phyloP scores from a whole-genome alignment of 2,113 vertebrate genomes.

The Mystacornis crossleyi region DNA sequence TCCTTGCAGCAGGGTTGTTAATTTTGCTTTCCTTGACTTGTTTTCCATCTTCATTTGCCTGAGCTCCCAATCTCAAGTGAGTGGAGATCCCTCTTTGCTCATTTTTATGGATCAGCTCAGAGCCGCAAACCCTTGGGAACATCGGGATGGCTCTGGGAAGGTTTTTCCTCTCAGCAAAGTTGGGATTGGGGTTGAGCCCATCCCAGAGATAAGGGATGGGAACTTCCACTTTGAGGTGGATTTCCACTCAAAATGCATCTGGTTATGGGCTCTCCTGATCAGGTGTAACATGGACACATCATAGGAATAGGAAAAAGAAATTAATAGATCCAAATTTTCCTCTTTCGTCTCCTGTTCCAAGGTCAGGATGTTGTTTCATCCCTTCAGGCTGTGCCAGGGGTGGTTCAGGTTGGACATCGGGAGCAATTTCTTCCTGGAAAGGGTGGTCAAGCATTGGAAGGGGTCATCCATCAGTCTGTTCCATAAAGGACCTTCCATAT shows the following conservation, averaged over 20 bases:
- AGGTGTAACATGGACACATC: accelerated
- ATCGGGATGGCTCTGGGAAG: not conserved
- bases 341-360: not conserved
- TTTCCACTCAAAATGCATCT: not conserved
- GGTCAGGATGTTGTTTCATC: not conserved
- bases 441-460: not conserved
- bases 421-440: not conserved
- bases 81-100: not conserved
- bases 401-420: not conserved
- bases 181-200: not conserved
- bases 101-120: not conserved
- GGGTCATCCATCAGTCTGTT: not conserved
- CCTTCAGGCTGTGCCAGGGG: not conserved
- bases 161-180: accelerated
- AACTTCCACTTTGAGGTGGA: not conserved
- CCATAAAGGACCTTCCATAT: not conserved
- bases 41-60: slow-evolving; percentile 27
- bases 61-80: not conserved
- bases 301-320: not conserved
- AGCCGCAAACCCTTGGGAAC: not conserved
- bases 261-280: too few species aligned
- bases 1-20: not conserved
- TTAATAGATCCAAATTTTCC: not conserved
- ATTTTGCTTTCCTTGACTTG: slow-evolving; percentile 26
- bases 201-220: too few species aligned